These are phyloP conservation scores for Eulemur albifrons DNA, from an alignment of 2,797 vertebrate genomes.

Conservation along the genomic window DNA sequence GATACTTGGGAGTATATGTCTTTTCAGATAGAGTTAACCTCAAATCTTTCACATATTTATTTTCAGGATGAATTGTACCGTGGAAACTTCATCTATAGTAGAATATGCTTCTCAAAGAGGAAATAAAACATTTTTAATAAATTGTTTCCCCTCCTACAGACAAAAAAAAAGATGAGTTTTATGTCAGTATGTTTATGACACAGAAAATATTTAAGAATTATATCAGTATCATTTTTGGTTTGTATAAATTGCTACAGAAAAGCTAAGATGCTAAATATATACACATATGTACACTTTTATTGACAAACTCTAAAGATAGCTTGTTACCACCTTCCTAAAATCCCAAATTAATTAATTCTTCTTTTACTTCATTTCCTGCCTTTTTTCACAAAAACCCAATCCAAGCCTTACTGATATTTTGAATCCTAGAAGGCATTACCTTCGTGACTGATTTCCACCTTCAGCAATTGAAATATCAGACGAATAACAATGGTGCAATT, in stretches of 20 bases:
- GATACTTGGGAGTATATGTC: neutral
- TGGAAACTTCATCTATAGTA: neutral
- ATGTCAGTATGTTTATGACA: neutral
- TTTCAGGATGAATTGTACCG: slow-evolving; percentile 28
- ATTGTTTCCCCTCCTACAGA: neutral
- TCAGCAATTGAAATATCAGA: neutral
- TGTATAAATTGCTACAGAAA: neutral
- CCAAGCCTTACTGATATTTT: neutral
- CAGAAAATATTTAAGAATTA: slow-evolving; percentile 9
- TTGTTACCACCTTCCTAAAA: neutral
- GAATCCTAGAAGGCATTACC: neutral
- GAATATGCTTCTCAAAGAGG: neutral
- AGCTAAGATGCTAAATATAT: neutral
- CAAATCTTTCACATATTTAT: slow-evolving; percentile 2
- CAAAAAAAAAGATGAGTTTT: neutral
- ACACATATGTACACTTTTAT: neutral
- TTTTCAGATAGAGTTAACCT: slow-evolving; percentile 24
- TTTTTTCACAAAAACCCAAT: neutral
- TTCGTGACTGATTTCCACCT: neutral
- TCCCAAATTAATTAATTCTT: neutral
- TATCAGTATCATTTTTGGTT: neutral
- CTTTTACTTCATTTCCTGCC: neutral
- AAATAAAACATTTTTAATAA: slow-evolving; percentile 16
- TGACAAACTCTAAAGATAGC: neutral
- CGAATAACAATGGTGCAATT: neutral